Percentiles rank a stretch among this genome's conserved stretches.
Conservation (phyloP, 2,113 vertebrate genomes). For the Sorex fumeus region DNA sequence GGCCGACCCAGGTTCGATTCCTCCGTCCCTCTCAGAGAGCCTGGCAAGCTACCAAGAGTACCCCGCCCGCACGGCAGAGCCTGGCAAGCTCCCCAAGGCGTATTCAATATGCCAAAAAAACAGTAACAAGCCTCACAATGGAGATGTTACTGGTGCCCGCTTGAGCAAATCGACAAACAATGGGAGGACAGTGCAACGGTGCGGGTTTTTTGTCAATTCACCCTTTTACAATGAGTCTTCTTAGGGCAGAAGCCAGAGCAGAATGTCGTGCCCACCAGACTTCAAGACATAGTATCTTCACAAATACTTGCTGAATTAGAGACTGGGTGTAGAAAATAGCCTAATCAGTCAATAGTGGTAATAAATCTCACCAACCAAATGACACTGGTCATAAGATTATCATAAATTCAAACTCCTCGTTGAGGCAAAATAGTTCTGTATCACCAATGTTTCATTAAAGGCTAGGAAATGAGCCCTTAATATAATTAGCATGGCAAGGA, state of each 20-base stretch:
- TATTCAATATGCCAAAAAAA: too few relatives aligned
- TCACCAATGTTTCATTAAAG: conserved; percentile 26
- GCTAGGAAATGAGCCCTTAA: conserved; percentile 45
- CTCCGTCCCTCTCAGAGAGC: too few relatives aligned
- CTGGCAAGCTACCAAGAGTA: too few relatives aligned
- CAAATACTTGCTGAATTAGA: conserved; percentile 2
- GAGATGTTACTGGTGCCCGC: too few relatives aligned
- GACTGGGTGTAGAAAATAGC: neutral
- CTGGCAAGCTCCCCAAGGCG: too few relatives aligned
- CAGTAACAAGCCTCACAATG: too few relatives aligned
- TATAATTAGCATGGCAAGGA: conserved; percentile 2
- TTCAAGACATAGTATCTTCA: neutral
- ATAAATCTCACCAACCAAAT: conserved; percentile 58
- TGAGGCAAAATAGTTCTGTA: conserved; percentile 20
- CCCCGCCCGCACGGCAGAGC: too few relatives aligned
- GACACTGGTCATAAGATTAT: neutral
- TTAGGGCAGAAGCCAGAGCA: neutral
- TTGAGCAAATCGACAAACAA: too few relatives aligned
- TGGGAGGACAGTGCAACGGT: too few relatives aligned
- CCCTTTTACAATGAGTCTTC: neutral
- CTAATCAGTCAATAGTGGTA: conserved; percentile 5
- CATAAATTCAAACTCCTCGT: conserved; percentile 12
- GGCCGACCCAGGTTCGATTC: too few relatives aligned
- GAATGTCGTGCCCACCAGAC: neutral
- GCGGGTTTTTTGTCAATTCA: conserved; percentile 20